Conservation (phyloP, 2,113 vertebrate genomes). For the Esox niger region DNA sequence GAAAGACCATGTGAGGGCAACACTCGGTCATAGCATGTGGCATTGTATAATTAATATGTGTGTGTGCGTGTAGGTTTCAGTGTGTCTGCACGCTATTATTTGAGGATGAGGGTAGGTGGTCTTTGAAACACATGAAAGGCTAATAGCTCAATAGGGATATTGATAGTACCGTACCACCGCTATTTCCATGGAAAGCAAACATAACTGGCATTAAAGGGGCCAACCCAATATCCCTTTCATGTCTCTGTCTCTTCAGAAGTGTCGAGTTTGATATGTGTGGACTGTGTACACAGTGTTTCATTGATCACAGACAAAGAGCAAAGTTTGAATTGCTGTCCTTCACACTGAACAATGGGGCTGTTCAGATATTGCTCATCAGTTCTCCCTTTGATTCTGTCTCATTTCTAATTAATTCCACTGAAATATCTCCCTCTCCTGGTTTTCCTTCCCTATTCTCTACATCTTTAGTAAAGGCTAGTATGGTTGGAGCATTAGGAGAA, state of each 20-base stretch:
- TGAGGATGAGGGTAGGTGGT: neutral
- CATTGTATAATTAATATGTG: neutral
- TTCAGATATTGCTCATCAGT: neutral
- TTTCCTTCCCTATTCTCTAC: too few relatives aligned
- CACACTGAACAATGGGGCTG: neutral
- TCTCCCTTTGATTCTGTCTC: neutral
- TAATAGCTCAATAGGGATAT: neutral
- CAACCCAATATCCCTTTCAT: too few relatives aligned
- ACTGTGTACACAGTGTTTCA: too few relatives aligned
- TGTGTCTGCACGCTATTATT: slow-evolving; percentile 6
- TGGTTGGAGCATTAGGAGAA: neutral
- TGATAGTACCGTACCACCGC: too few relatives aligned
- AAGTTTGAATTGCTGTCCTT: neutral
- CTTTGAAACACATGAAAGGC: neutral
- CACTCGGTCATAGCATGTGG: neutral
- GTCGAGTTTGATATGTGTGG: too few relatives aligned
- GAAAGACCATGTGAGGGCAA: neutral
- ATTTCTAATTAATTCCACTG: neutral
- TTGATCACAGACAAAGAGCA: too few relatives aligned
- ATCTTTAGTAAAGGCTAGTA: neutral
- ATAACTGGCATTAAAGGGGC: too few relatives aligned
- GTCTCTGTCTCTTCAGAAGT: too few relatives aligned
- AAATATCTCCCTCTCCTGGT: neutral
- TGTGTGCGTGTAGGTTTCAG: slow-evolving; percentile 1
- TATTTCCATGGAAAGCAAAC: too few relatives aligned